Evolutionary conservation across 1,140 invertebrate genomes (phyloP).

Genomic region (Scaptodrosophila lebanonensis): DNA sequence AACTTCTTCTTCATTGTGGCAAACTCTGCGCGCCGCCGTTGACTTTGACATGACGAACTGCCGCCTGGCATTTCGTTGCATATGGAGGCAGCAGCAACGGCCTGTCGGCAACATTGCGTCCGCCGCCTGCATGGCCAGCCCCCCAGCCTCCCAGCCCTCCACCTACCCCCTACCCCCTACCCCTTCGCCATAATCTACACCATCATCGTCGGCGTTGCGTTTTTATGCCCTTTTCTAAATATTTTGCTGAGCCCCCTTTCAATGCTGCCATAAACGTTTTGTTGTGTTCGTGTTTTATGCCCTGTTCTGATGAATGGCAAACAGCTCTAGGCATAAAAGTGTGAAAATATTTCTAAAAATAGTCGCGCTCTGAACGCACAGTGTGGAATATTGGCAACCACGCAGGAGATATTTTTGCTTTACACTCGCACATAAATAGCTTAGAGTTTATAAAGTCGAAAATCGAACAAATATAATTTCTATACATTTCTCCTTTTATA

Average conservation of each 20-base stretch:
- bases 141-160: conserved; percentile 11
- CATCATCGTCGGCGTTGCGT: too few species aligned
- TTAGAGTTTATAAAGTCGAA: too few species aligned
- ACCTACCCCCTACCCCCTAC: too few species aligned
- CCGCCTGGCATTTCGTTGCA: conserved; percentile 52
- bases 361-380: conserved; percentile 8
- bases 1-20: conserved; percentile 13
- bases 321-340: conserved; percentile 54
- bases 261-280: too few species aligned
- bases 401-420: neutral
- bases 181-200: too few species aligned
- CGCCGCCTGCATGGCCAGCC: conserved; percentile 43
- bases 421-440: too few species aligned
- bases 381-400: neutral
- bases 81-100: conserved; percentile 7
- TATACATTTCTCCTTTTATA: too few species aligned
- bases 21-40: conserved; percentile 40
- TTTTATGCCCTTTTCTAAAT: too few species aligned
- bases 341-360: conserved; percentile 61
- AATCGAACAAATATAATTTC: too few species aligned
- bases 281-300: too few species aligned
- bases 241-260: too few species aligned
- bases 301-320: conserved; percentile 65
- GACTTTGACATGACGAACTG: conserved; percentile 65
- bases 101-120: too few species aligned